These are phyloP conservation scores for Megastigmus dorsalis DNA, from an alignment of 2,888 invertebrate genomes.

Conservation along the genomic window DNA sequence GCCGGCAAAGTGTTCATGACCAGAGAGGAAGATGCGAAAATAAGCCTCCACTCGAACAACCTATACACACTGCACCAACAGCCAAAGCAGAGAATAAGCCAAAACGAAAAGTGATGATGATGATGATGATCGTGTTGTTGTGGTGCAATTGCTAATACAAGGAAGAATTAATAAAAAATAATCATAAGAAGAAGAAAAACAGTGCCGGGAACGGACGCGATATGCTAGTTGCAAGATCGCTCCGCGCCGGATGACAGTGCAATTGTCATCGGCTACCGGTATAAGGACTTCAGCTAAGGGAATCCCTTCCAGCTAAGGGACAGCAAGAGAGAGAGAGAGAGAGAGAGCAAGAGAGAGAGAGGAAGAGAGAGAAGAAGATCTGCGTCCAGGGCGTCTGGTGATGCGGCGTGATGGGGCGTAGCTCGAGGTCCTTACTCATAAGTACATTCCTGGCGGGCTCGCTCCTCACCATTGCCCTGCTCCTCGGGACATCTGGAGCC, in stretches of 20 bases:
- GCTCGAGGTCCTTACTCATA: slow-evolving; percentile 66
- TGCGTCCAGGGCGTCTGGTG: slow-evolving; percentile 43
- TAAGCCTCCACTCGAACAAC: no score
- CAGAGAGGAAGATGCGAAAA: slow-evolving; percentile 18
- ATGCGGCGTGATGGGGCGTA: slow-evolving; percentile 68
- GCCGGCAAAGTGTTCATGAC: slow-evolving; percentile 39
- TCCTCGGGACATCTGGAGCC: slow-evolving; percentile 63
- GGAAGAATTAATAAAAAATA: no score
- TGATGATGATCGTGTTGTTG: slow-evolving; percentile 22
- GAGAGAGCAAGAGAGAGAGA: slow-evolving; percentile 19
- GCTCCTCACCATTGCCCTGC: slow-evolving; percentile 62
- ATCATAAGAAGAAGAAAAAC: no score
- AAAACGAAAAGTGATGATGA: no score
- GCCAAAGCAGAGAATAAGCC: no score
- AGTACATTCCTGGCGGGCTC: slow-evolving; percentile 66
- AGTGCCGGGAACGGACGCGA: background rate
- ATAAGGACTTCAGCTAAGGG: no score
- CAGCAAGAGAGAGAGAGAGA: slow-evolving; percentile 15
- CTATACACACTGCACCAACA: no score
- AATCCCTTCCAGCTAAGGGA: no score
- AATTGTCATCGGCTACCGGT: background rate
- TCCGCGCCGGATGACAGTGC: slow-evolving; percentile 18
- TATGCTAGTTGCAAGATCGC: background rate
- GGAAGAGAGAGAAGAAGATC: slow-evolving; percentile 12
- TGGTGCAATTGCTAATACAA: no score